A percentile compares a stretch with the other conserved stretches of the same genome.
Conservation (phyloP, 1,140 invertebrate genomes). For the Anadara kagoshimensis region DNA sequence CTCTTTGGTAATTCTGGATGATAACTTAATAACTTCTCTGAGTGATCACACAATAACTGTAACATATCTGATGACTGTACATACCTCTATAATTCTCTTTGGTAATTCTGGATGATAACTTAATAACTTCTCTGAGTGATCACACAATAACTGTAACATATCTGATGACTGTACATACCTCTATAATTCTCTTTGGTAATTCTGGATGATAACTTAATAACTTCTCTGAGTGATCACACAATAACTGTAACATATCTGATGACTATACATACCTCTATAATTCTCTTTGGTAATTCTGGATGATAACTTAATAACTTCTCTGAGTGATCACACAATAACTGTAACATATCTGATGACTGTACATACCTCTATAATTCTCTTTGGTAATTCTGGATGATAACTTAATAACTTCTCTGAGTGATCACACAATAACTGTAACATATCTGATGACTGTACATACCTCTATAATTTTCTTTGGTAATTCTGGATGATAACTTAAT, state of each 20-base stretch:
- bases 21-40: too few species aligned
- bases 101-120: conserved; percentile 86
- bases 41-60: too few species aligned
- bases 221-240: too few species aligned
- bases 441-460: conserved; percentile 70
- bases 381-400: too few species aligned
- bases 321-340: conserved; percentile 87
- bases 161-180: too few species aligned
- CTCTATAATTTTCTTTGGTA: conserved; percentile 85
- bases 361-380: too few species aligned
- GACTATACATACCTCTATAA: conserved; percentile 80
- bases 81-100: conserved; percentile 83
- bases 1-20: too few species aligned
- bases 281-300: conserved; percentile 85
- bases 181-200: too few species aligned
- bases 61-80: conserved; percentile 8
- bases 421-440: too few species aligned
- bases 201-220: too few species aligned
- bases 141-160: conserved; percentile 85
- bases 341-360: too few species aligned
- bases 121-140: conserved; percentile 85
- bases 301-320: conserved; percentile 83
- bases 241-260: background rate
- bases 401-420: too few species aligned
- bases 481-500: conserved; percentile 84